These are phyloP conservation scores for Edolisoma coerulescens DNA, from an alignment of 2,113 vertebrate species.

Conservation along the genomic window DNA sequence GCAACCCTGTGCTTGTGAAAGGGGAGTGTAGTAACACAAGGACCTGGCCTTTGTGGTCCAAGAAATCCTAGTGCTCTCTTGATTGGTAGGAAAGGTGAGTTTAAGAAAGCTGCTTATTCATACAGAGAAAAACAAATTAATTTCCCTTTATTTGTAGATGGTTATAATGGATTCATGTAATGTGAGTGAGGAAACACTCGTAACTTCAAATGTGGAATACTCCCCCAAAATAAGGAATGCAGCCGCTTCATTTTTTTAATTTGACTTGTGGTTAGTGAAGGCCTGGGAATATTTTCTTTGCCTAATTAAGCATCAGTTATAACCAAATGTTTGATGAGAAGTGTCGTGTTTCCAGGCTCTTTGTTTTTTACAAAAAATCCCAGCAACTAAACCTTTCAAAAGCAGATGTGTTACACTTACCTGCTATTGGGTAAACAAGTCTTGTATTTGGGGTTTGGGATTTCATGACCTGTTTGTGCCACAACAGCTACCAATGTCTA, in stretches of 20 bases:
- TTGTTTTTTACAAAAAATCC: neutral
- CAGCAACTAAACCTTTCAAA: neutral
- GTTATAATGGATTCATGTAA: neutral
- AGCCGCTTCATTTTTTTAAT: neutral
- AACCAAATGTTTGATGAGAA: neutral
- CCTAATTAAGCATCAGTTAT: neutral
- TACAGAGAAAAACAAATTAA: neutral
- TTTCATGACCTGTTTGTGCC: neutral
- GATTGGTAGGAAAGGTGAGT: neutral
- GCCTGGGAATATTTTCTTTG: neutral
- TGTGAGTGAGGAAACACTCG: neutral
- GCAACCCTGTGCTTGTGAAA: neutral
- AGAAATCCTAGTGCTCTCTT: neutral
- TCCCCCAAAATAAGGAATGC: neutral
- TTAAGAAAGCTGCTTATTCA: neutral
- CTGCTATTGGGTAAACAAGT: neutral
- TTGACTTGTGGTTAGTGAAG: neutral
- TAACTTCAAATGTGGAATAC: neutral
- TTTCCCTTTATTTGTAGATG: neutral
- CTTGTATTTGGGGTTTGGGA: neutral
- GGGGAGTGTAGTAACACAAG: neutral
- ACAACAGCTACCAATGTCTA: neutral
- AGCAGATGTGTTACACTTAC: neutral
- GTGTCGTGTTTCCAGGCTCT: neutral
- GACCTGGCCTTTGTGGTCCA: neutral